Percentiles rank a stretch among this genome's conserved stretches.
phyloP scores from a whole-genome alignment of 2,888 invertebrate genomes.

The Iselma pallidipennis region DNA sequence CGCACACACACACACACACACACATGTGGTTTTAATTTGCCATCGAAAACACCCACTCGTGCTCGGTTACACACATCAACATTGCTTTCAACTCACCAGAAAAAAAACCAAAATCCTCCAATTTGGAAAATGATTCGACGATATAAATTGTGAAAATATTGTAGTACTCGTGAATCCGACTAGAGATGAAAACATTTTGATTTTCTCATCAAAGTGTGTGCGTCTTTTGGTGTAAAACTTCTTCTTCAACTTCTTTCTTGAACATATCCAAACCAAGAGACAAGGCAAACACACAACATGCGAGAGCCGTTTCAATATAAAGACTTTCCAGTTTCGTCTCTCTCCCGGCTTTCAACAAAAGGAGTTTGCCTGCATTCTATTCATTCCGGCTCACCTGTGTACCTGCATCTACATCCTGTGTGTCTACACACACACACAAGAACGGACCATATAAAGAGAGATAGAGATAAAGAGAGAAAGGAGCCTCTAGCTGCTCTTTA shows the following conservation, averaged over 20 bases:
- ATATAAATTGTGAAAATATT: no score
- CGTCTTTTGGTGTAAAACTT: no score
- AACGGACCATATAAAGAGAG: background rate
- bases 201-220: no score
- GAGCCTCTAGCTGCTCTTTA: background rate
- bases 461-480: background rate
- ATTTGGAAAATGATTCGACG: background rate
- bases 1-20: conserved; percentile 30
- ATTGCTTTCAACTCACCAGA: background rate
- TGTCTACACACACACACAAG: conserved; percentile 7
- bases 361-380: conserved; percentile 55
- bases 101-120: background rate
- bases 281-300: conserved; percentile 34
- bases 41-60: conserved; percentile 40
- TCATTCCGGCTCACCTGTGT: conserved; percentile 55
- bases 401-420: conserved; percentile 55
- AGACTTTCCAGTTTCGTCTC: conserved; percentile 47
- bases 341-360: conserved; percentile 42
- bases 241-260: no score
- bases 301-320: conserved; percentile 33
- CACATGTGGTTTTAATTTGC: conserved; percentile 51
- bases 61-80: conserved; percentile 5
- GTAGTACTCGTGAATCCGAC: no score
- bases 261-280: conserved; percentile 1
- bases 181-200: no score